Percentiles rank a stretch among this genome's conserved stretches.
Evolutionary conservation across 2,888 invertebrate species (phyloP).

Genomic region (Nomada lathburiana): DNA sequence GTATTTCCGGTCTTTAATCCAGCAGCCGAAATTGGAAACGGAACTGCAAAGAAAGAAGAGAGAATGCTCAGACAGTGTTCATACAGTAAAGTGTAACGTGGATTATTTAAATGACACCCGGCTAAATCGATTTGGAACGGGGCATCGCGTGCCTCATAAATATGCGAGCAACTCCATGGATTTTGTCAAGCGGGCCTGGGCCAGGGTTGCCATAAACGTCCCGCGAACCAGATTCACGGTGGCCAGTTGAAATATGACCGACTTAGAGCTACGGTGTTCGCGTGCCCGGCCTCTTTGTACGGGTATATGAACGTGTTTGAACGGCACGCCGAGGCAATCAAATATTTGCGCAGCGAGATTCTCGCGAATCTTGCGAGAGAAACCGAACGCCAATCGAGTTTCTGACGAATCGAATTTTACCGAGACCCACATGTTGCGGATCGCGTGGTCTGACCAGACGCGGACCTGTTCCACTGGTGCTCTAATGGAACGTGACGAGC

Average conservation of each 20-base stretch:
- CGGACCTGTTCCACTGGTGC: constrained; percentile 15
- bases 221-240: neutral
- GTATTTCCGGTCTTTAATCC: neutral
- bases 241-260: constrained; percentile 28
- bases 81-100: too few relatives aligned
- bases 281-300: constrained; percentile 22
- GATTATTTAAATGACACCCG: too few relatives aligned
- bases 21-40: too few relatives aligned
- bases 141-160: neutral
- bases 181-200: constrained; percentile 23
- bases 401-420: constrained; percentile 3
- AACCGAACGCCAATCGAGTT: constrained; percentile 6
- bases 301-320: neutral
- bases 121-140: too few relatives aligned
- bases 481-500: neutral
- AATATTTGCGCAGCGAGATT: constrained; percentile 40
- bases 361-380: neutral
- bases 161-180: neutral
- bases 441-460: constrained; percentile 1
- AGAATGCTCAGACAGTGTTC: neutral
- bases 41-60: neutral
- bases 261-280: constrained; percentile 25
- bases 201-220: constrained; percentile 32
- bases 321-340: constrained; percentile 21
- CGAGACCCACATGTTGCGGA: constrained; percentile 31